Evolutionary conservation across 2,888 invertebrate species (phyloP).

Genomic region (Stenodera caucasica): DNA sequence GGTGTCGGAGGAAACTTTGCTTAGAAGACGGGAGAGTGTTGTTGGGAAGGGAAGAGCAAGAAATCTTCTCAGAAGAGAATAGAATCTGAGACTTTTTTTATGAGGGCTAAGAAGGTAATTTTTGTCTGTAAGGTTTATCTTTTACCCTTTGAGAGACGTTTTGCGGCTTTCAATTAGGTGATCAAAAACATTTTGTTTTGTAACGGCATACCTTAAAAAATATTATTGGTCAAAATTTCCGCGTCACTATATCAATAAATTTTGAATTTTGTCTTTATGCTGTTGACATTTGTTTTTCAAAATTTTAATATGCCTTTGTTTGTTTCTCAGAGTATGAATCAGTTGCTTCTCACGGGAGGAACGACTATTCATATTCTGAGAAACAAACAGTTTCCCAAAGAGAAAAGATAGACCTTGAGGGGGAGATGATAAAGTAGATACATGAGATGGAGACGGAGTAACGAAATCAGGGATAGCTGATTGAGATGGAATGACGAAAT

Average conservation of each 20-base stretch:
- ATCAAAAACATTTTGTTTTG: neutral
- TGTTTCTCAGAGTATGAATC: neutral
- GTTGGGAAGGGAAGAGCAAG: neutral
- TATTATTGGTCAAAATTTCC: neutral
- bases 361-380: too few species aligned
- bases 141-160: neutral
- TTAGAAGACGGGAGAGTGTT: neutral
- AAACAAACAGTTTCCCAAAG: too few species aligned
- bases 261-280: neutral
- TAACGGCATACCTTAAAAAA: neutral
- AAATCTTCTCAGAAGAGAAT: neutral
- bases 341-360: neutral
- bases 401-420: too few species aligned
- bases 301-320: neutral
- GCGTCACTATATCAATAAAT: neutral
- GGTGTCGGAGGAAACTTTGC: neutral
- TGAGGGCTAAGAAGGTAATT: neutral
- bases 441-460: too few species aligned
- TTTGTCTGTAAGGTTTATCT: conserved; percentile 7
- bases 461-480: too few species aligned
- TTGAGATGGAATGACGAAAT: too few species aligned
- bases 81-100: neutral
- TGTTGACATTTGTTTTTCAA: neutral
- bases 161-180: neutral
- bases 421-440: too few species aligned